Evolutionary conservation across 2,113 vertebrate genomes (phyloP), one percentile per base, ranked within the genome.

Genomic region (Echinops telfairi): DNA sequence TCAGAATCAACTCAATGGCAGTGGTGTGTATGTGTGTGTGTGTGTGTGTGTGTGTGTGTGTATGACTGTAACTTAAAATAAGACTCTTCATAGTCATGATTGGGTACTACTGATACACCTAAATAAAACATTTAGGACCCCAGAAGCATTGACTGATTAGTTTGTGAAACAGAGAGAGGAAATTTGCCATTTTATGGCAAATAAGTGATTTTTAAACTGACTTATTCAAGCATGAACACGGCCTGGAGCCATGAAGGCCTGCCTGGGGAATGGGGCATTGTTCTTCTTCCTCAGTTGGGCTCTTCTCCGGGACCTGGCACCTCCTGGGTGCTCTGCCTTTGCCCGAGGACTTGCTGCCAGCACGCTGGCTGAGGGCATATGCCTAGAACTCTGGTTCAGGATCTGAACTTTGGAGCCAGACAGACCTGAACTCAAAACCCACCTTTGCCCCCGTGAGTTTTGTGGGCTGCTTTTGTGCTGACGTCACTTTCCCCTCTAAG

Each of bases 51-150:
- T 47, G 43, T 47, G 10, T 53, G 47, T 53, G 47, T 53, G 47
- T 53, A 9, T 53, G 47, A 53, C 47, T 53, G 5, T 53, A 6
- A 53, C 40, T 40, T 40, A 40, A 14, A 53, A 53, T 53, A 53
- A 53, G 47, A 14, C 47, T 53, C 47, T 92, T 89, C 53, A 15
- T 70, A 29, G 73, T 60, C 66, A 22, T 71, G 86, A 58, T 76
- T 86, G 91, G 47, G 47, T 53, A 53, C 47, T 76, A 23, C 68
- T 33, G 76, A 70, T 84, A 47, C 29, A 81, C 75, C 79, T 81
- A 87, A 91, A 70, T 58, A 87, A 84, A 80, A 90, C 94, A 36
- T 25, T 81, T 38, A 77, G 88, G 84, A 94, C 90, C 22, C n/a
- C 1, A 17, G 92, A 91, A 94, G 84, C n/a, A 23, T 88, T 70